Conservation (phyloP, 1,140 invertebrate species). For the Drosophila hydei region DNA sequence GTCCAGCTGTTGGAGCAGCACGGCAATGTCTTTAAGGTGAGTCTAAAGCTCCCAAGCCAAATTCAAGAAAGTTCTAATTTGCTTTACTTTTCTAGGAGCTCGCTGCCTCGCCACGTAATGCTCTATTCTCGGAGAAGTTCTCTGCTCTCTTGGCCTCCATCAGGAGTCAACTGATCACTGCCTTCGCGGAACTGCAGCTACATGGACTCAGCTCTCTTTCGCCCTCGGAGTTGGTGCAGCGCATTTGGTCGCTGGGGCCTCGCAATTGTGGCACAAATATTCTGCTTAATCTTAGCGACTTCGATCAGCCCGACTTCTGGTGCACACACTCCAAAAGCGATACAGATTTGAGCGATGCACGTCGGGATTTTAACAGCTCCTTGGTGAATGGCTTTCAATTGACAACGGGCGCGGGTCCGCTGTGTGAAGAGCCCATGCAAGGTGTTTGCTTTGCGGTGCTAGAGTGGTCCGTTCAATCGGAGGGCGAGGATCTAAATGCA, state of each 20-base stretch:
- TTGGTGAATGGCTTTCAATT: slow-evolving; percentile 98
- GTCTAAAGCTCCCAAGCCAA: rapidly evolving
- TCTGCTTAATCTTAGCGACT: slow-evolving; percentile 90
- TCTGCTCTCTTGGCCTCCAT: slow-evolving; percentile 82
- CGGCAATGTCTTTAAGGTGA: slow-evolving; percentile 85
- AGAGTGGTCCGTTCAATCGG: slow-evolving; percentile 88
- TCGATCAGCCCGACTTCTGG: slow-evolving; percentile 81
- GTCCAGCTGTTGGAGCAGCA: slow-evolving; percentile 87
- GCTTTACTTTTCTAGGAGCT: slow-evolving; percentile 47
- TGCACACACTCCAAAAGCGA: slow-evolving; percentile 38
- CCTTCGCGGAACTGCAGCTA: slow-evolving; percentile 84
- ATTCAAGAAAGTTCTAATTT: background rate
- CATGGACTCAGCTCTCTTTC: slow-evolving; percentile 47
- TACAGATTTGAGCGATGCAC: slow-evolving; percentile 77
- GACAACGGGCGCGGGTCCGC: slow-evolving; percentile 93
- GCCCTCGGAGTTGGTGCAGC: slow-evolving; percentile 84
- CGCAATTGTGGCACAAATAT: slow-evolving; percentile 95
- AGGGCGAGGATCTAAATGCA: slow-evolving; percentile 84
- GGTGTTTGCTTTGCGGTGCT: slow-evolving; percentile 96
- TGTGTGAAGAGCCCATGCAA: slow-evolving; percentile 98
- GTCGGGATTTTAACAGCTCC: slow-evolving; percentile 89
- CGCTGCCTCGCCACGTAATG: slow-evolving; percentile 45
- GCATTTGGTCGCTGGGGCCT: slow-evolving; percentile 96
- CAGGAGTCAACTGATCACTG: slow-evolving; percentile 87
- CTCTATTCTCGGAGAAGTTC: slow-evolving; percentile 69